A percentile compares a stretch with the other conserved stretches of the same genome.
Conservation (phyloP, 2,113 vertebrate genomes). For the Psettodes erumei region DNA sequence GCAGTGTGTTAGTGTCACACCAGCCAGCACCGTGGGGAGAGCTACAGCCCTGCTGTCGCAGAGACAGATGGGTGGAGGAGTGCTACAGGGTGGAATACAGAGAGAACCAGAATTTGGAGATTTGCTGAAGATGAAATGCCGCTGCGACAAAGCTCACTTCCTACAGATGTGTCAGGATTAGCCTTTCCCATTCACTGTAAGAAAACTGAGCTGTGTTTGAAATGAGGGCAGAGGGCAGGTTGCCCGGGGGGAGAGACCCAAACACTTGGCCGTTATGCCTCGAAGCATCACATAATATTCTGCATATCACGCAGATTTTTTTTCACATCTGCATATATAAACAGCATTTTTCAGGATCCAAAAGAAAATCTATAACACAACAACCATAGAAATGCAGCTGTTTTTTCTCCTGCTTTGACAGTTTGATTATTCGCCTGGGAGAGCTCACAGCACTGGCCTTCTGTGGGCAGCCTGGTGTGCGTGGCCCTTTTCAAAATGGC, state of each 20-base stretch:
- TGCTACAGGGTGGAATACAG: slow-evolving; percentile 5
- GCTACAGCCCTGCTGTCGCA: slow-evolving; percentile 2
- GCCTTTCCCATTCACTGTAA: slow-evolving; percentile 26
- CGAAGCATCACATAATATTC: background rate
- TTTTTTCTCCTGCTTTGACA: slow-evolving; percentile 45
- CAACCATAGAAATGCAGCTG: slow-evolving; percentile 14
- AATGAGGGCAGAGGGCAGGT: slow-evolving; percentile 7
- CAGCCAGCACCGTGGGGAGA: background rate
- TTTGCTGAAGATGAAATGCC: slow-evolving; percentile 30
- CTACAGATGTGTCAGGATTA: slow-evolving; percentile 6
- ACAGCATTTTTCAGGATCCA: background rate
- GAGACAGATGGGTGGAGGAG: slow-evolving; percentile 19
- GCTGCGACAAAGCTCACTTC: slow-evolving; percentile 34
- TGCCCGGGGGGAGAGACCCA: background rate
- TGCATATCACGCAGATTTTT: background rate
- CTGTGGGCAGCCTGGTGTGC: slow-evolving; percentile 67
- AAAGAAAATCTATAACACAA: background rate
- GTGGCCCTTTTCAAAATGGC: slow-evolving; percentile 61
- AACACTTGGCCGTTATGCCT: background rate
- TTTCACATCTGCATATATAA: background rate
- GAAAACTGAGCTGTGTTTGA: slow-evolving; percentile 25
- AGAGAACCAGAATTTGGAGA: slow-evolving; percentile 16
- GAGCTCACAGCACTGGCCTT: slow-evolving; percentile 55
- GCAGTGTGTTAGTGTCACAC: slow-evolving; percentile 35
- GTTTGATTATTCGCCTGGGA: slow-evolving; percentile 50